Percentiles rank a stretch among this genome's conserved stretches.
Conservation (phyloP, 2,113 vertebrate genomes). For the Notothenia coriiceps region DNA sequence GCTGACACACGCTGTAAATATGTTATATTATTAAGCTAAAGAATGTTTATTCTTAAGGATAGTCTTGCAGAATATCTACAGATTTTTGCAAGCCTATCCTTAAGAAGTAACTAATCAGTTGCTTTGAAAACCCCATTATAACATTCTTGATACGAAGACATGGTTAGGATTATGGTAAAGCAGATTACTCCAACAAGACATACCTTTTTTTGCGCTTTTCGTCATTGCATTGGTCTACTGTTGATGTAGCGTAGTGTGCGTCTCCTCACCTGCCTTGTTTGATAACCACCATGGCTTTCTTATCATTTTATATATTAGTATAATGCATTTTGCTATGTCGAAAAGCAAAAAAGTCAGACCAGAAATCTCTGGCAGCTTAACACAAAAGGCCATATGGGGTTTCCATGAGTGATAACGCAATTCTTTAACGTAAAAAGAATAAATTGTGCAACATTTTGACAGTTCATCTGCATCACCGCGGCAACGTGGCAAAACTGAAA, state of each 20-base stretch:
- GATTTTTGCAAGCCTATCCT: background rate
- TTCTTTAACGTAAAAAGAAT: conserved; percentile 66
- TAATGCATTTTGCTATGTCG: background rate
- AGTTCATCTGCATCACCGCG: conserved; percentile 74
- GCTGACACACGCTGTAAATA: background rate
- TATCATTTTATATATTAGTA: background rate
- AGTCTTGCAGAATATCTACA: background rate
- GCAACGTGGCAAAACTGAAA: conserved; percentile 72
- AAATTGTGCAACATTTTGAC: conserved; percentile 71
- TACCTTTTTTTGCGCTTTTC: background rate
- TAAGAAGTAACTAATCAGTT: background rate
- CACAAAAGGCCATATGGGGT: conserved; percentile 17
- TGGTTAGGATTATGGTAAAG: background rate
- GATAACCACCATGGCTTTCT: background rate
- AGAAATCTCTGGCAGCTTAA: conserved; percentile 52
- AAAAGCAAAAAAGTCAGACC: conserved; percentile 21
- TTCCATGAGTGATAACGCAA: conserved; percentile 67
- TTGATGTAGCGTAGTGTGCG: background rate
- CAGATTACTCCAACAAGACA: background rate
- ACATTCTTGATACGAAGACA: background rate
- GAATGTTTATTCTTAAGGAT: too few relatives aligned
- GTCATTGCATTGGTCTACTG: background rate
- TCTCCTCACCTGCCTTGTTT: background rate
- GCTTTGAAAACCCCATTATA: background rate
- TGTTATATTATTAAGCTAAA: background rate